A percentile compares a stretch with the other conserved stretches of the same genome.
phyloP scores from a whole-genome alignment of 2,797 vertebrate species.

The Poeciliopsis presidionis region DNA sequence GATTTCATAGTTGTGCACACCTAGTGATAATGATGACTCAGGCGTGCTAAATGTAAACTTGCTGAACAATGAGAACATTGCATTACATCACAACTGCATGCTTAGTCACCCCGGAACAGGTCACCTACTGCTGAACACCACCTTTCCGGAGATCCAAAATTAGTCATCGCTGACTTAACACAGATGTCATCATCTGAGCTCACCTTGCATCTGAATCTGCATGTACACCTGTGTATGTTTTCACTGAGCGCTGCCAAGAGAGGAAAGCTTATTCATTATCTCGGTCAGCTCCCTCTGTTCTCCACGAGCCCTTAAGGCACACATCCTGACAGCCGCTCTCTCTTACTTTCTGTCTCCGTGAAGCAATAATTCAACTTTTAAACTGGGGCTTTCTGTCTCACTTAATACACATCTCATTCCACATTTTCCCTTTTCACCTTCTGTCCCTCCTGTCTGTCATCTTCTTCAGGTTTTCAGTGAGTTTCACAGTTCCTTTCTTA shows the following conservation, averaged over 20 bases:
- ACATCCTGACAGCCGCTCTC: conserved; percentile 32
- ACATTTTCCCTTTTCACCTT: conserved; percentile 43
- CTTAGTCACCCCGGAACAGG: conserved; percentile 35
- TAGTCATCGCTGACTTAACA: conserved; percentile 68
- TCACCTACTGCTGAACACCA: conserved; percentile 48
- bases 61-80: conserved; percentile 46
- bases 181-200: conserved; percentile 70
- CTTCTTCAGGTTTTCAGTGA: conserved; percentile 26
- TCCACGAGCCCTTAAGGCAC: conserved; percentile 37
- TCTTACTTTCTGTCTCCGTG: conserved; percentile 27
- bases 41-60: conserved; percentile 28
- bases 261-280: conserved; percentile 55
- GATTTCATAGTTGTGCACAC: conserved; percentile 5
- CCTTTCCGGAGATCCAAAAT: conserved; percentile 47
- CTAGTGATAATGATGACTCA: conserved; percentile 9
- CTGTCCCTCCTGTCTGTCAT: conserved; percentile 42
- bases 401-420: conserved; percentile 23
- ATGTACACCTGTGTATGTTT: conserved; percentile 24
- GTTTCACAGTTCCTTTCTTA: conserved; percentile 29
- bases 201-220: conserved; percentile 25
- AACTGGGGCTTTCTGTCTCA: conserved; percentile 43
- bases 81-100: conserved; percentile 35
- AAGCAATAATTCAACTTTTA: conserved; percentile 62
- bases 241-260: conserved; percentile 4
- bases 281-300: conserved; percentile 43